Percentiles rank a stretch among this genome's conserved stretches.
phyloP scores from a whole-genome alignment of 2,888 invertebrate genomes.

The Caenorhabditis wallacei region DNA sequence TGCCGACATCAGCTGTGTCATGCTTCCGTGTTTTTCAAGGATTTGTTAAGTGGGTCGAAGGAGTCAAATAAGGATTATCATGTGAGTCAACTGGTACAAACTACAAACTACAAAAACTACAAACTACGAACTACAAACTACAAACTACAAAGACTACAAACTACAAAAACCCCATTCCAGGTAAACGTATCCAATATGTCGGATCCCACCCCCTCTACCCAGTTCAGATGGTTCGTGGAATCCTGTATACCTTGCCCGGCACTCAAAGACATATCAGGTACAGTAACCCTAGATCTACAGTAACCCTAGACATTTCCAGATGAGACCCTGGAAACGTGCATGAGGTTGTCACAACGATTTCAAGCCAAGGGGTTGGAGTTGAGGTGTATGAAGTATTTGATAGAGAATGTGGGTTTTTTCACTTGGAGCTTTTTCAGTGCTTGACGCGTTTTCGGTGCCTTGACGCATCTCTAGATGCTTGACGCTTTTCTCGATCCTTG shows the following conservation, averaged over 20 bases:
- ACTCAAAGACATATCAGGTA: slow-evolving; percentile 80
- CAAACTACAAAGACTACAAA: too few relatives aligned
- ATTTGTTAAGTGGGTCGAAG: slow-evolving; percentile 66
- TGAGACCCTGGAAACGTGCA: slow-evolving; percentile 82
- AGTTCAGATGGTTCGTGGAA: slow-evolving; percentile 82
- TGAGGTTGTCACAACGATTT: slow-evolving; percentile 81
- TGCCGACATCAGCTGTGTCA: slow-evolving; percentile 82
- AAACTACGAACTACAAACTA: not conserved
- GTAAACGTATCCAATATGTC: slow-evolving; percentile 70
- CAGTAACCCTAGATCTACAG: not conserved
- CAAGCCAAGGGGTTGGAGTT: slow-evolving; percentile 78
- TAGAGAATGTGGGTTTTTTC: slow-evolving; percentile 75
- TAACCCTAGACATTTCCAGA: slow-evolving; percentile 69
- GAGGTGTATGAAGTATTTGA: slow-evolving; percentile 78
- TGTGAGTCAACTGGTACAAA: slow-evolving; percentile 41
- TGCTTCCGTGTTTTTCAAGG: slow-evolving; percentile 81
- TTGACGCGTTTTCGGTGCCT: too few relatives aligned
- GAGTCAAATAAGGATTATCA: slow-evolving; percentile 64
- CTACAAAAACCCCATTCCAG: slow-evolving; percentile 34
- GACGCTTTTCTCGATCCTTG: too few relatives aligned
- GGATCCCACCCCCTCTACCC: slow-evolving; percentile 73
- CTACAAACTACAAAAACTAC: slow-evolving; percentile 1
- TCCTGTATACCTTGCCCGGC: slow-evolving; percentile 80
- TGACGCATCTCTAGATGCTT: too few relatives aligned
- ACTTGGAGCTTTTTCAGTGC: not conserved